Conservation (phyloP, 53 echinoderm and acorn worm species). For the Actinopyga echinites region DNA sequence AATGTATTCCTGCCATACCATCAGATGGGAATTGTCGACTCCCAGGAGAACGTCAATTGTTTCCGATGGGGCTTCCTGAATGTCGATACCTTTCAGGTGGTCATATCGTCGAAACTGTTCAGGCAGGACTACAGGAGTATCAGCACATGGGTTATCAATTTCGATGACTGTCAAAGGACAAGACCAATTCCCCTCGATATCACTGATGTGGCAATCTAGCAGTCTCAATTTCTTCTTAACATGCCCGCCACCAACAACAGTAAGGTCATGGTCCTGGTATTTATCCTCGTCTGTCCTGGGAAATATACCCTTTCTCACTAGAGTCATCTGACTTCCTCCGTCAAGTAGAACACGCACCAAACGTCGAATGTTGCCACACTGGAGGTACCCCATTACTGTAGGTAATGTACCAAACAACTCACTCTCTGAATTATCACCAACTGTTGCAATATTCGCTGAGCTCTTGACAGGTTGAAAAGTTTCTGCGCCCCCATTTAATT, state of each 20-base stretch:
- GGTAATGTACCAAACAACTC: slow-evolving; percentile 59
- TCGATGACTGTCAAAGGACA: slow-evolving; percentile 63
- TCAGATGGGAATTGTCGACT: slow-evolving; percentile 66
- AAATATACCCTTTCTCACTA: slow-evolving; percentile 68
- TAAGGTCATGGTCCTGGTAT: slow-evolving; percentile 73
- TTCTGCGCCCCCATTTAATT: slow-evolving; percentile 34
- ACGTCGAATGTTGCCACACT: slow-evolving; percentile 53
- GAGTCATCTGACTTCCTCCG: slow-evolving; percentile 71
- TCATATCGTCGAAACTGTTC: slow-evolving; percentile 57
- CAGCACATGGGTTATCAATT: slow-evolving; percentile 69
- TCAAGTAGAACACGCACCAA: slow-evolving; percentile 66
- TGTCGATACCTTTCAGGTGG: slow-evolving; percentile 53
- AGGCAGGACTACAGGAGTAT: too few relatives aligned
- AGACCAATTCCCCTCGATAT: slow-evolving; percentile 66
- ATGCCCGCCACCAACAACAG: slow-evolving; percentile 62
- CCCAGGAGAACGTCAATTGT: slow-evolving; percentile 75
- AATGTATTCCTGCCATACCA: slow-evolving; percentile 70
- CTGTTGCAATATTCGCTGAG: slow-evolving; percentile 38
- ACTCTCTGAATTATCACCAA: neutral
- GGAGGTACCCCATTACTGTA: slow-evolving; percentile 70
- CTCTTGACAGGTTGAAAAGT: slow-evolving; percentile 19
- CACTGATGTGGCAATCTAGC: slow-evolving; percentile 62
- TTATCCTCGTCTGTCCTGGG: slow-evolving; percentile 43
- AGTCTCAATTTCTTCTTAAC: slow-evolving; percentile 64
- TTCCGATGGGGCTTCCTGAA: slow-evolving; percentile 57